phyloP scores from a whole-genome alignment of 2,797 vertebrate species.

The Hephaestus fuliginosus region DNA sequence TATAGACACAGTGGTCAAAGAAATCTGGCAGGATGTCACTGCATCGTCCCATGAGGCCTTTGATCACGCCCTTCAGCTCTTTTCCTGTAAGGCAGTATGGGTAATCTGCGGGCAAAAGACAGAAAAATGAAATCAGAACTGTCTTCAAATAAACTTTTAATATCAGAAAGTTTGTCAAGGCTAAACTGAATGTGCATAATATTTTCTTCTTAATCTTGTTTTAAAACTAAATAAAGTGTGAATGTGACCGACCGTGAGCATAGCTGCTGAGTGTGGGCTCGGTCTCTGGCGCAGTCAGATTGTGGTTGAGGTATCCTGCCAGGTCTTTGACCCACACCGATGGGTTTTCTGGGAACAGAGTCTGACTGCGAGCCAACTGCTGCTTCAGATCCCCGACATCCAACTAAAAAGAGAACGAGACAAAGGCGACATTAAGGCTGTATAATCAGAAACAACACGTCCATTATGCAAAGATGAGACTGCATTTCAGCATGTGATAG shows the following conservation, averaged over 20 bases:
- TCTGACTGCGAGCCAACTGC: conserved; percentile 92
- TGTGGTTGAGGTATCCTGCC: conserved; percentile 95
- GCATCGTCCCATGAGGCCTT: conserved; percentile 86
- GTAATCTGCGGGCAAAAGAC: conserved; percentile 86
- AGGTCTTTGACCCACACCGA: conserved; percentile 98
- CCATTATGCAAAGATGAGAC: conserved; percentile 29
- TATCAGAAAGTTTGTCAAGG: background rate
- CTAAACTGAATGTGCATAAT: background rate
- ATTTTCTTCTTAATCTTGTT: background rate
- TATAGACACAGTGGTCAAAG: conserved; percentile 94
- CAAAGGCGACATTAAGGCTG: background rate
- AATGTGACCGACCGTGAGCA: conserved; percentile 85
- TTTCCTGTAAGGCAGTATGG: conserved; percentile 92
- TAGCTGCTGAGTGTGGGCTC: conserved; percentile 93
- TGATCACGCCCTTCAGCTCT: conserved; percentile 89
- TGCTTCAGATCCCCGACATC: conserved; percentile 90
- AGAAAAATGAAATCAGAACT: background rate
- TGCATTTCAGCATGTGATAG: conserved; percentile 64
- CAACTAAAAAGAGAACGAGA: conserved; percentile 78
- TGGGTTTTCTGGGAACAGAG: conserved; percentile 92
- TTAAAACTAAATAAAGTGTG: background rate
- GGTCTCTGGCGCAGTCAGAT: conserved; percentile 87
- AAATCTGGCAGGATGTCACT: conserved; percentile 88
- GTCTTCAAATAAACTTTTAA: background rate
- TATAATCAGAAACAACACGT: conserved; percentile 35